Percentiles rank a stretch among this genome's conserved stretches.
Conservation (phyloP, 2,113 vertebrate species). For the Struthio camelus region DNA sequence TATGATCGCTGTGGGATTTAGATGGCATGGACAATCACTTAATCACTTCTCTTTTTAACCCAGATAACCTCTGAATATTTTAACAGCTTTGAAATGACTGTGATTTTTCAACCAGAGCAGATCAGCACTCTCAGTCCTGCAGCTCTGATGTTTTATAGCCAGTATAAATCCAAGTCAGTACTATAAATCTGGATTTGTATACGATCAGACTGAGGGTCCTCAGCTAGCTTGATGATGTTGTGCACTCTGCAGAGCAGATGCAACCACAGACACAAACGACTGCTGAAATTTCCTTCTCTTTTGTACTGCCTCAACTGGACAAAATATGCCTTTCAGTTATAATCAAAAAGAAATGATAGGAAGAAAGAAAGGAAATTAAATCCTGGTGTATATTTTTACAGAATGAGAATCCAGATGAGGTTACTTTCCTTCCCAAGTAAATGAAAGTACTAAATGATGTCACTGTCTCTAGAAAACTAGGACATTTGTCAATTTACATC, state of each 20-base stretch:
- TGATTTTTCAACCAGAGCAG: background rate
- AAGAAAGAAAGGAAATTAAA: background rate
- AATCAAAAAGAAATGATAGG: background rate
- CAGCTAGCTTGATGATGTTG: background rate
- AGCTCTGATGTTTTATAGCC: background rate
- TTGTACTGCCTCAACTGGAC: background rate
- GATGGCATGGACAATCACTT: background rate
- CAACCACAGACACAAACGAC: background rate
- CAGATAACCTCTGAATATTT: background rate
- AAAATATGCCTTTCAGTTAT: background rate
- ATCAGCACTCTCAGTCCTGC: background rate
- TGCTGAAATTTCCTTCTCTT: background rate
- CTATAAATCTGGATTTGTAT: background rate
- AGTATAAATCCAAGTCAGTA: background rate
- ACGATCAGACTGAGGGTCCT: background rate
- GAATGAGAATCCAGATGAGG: background rate
- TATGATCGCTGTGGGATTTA: background rate
- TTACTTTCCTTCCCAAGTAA: background rate
- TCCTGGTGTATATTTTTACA: background rate
- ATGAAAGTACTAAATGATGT: background rate
- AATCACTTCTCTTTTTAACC: background rate
- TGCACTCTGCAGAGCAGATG: background rate
- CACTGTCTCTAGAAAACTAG: rapidly evolving
- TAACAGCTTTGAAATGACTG: background rate
- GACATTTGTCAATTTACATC: background rate